These are phyloP conservation scores for Meles meles DNA, from an alignment of 2,113 vertebrate genomes.

Conservation along the genomic window DNA sequence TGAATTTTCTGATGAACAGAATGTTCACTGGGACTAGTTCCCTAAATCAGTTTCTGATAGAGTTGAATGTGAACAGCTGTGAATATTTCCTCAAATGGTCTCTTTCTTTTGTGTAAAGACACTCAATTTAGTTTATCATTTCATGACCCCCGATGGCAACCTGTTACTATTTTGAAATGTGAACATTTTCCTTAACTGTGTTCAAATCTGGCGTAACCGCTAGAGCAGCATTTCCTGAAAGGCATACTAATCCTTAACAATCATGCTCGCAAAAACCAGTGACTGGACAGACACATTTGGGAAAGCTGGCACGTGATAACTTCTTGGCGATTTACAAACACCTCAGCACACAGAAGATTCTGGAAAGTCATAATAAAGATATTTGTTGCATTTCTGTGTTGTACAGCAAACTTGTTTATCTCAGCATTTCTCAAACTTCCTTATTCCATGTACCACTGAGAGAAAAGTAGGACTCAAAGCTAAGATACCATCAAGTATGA, in stretches of 20 bases:
- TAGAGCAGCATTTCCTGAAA: neutral
- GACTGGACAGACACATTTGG: neutral
- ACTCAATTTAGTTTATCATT: neutral
- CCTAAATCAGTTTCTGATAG: neutral
- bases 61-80: neutral
- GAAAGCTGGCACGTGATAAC: neutral
- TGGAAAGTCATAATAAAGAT: neutral
- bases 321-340: neutral
- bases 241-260: neutral
- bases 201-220: neutral
- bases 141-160: neutral
- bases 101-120: neutral
- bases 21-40: neutral
- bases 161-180: neutral
- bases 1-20: neutral
- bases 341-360: neutral
- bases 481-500: neutral
- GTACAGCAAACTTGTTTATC: constrained; percentile 33
- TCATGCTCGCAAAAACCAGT: neutral
- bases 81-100: neutral
- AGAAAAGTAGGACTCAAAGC: neutral
- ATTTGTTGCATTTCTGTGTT: neutral
- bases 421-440: constrained; percentile 62
- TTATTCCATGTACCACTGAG: constrained; percentile 38
- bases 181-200: neutral